Evolutionary conservation across 2,113 vertebrate species (phyloP).

Genomic region (Chascanopsetta lugubris): DNA sequence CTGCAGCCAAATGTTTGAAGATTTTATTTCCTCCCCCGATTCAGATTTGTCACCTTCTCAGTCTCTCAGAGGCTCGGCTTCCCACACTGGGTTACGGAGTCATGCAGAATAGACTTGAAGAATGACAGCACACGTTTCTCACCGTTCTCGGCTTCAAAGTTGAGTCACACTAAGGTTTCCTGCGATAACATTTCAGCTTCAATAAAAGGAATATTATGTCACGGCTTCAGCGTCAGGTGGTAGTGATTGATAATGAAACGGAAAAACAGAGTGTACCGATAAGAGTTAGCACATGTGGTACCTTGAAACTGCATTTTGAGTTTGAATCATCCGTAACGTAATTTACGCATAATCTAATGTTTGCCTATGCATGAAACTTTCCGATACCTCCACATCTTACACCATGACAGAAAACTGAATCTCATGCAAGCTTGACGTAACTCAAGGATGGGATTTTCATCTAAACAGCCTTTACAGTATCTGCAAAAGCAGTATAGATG

Average conservation of each 20-base stretch:
- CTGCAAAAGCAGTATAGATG: background rate
- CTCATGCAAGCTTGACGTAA: slow-evolving; percentile 42
- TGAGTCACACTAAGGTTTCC: slow-evolving; percentile 10
- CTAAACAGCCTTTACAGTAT: slow-evolving; percentile 11
- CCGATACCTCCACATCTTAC: background rate
- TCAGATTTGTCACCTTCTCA: slow-evolving; percentile 34
- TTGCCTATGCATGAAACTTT: background rate
- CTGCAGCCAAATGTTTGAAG: slow-evolving; percentile 43
- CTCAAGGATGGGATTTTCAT: slow-evolving; percentile 21
- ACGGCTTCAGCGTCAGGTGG: background rate
- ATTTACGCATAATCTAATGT: background rate
- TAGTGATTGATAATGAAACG: too few relatives aligned
- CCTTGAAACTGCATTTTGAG: background rate
- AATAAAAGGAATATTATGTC: slow-evolving; percentile 9
- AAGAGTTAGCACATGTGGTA: background rate
- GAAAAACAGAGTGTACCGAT: background rate
- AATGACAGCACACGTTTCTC: slow-evolving; percentile 7
- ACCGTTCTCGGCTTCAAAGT: background rate
- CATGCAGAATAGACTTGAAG: background rate
- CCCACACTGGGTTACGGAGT: background rate
- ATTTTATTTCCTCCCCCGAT: slow-evolving; percentile 34
- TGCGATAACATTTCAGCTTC: slow-evolving; percentile 1
- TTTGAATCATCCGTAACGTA: background rate
- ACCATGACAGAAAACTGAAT: slow-evolving; percentile 35
- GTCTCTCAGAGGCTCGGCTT: slow-evolving; percentile 14